Evolutionary conservation across 2,888 invertebrate genomes (phyloP), one percentile per base, ranked within the genome.

Genomic region (Molorchus minor): DNA sequence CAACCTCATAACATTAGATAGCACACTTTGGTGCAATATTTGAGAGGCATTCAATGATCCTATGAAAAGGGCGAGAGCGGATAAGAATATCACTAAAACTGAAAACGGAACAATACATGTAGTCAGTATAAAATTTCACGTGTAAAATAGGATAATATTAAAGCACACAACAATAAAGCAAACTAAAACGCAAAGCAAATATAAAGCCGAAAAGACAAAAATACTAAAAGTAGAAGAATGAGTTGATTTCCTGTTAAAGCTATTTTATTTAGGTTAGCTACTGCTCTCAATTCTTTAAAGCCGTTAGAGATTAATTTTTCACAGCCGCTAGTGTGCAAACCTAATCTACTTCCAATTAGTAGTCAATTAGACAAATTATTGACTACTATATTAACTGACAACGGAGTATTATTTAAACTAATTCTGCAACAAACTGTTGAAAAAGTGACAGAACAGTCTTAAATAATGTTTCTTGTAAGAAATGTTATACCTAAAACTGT

Each of bases 81-180:
- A 86, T 79, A 88, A 81, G 81, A 88, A 85, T 82, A 87, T 85
- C 79, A 86, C 82, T 73, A 86, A 69, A 80, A 87, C 89, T 89
- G 86, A 63, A 71, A 71, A 46, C 54, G 59, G 40, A 58, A 59
- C 61, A 61, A 45, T 10, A 41, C 10, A 12, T 47, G 12, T 47
- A 46, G 12, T 30, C 20, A 38, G 25, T 36, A 38, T 45, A 30
- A 52, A n/a, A 7, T 45, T 15, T 30, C 35, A 7, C 41, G 45
- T 19, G 30, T 33, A 57, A 38, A 17, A 56, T 13, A 57, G 29
- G 30, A 54, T n/a, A 43, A 45, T 43, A 47, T 38, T 40, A 38
- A 44, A 29, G n/a, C 16, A 54, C n/a, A 51, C 21, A 52, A 38
- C 40, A 46, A n/a, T 29, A 43, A 44, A 59, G 10, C 25, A 44